Evolutionary conservation across 2,888 invertebrate genomes (phyloP).

Genomic region (Drosophila pegasa): DNA sequence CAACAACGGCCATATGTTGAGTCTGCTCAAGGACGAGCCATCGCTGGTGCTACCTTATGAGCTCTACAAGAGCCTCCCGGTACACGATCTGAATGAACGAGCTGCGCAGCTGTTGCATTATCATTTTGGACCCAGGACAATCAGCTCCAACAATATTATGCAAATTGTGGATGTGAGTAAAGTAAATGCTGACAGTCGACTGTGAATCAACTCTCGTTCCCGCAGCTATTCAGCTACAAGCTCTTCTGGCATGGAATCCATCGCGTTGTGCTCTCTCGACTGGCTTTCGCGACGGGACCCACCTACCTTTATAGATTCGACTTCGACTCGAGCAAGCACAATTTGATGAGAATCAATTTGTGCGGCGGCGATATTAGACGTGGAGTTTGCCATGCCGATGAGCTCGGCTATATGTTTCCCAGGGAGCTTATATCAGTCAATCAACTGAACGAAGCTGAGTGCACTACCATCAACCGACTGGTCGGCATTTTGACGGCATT

Average conservation of each 20-base stretch:
- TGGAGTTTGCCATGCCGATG: slow-evolving; percentile 84
- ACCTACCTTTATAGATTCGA: slow-evolving; percentile 83
- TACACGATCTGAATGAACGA: slow-evolving; percentile 38
- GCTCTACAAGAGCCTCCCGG: slow-evolving; percentile 48
- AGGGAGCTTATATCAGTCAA: slow-evolving; percentile 23
- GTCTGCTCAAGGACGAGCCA: slow-evolving; percentile 51
- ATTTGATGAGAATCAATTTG: slow-evolving; percentile 72
- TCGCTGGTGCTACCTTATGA: slow-evolving; percentile 72
- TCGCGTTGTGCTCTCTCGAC: slow-evolving; percentile 73
- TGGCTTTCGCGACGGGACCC: slow-evolving; percentile 64
- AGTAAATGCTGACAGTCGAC: neutral
- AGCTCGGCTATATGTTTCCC: slow-evolving; percentile 82
- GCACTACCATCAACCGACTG: slow-evolving; percentile 78
- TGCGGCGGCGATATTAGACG: slow-evolving; percentile 74
- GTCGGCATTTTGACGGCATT: slow-evolving; percentile 78
- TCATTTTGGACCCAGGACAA: slow-evolving; percentile 83
- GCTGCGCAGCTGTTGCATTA: slow-evolving; percentile 81
- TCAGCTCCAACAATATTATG: slow-evolving; percentile 59
- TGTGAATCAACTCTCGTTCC: slow-evolving; percentile 8
- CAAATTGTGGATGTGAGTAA: slow-evolving; percentile 81
- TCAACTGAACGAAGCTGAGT: slow-evolving; percentile 58
- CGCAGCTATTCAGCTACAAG: slow-evolving; percentile 80
- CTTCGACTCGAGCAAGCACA: slow-evolving; percentile 82
- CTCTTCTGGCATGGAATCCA: slow-evolving; percentile 83
- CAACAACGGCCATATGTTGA: slow-evolving; percentile 48